Conservation (phyloP, 2,797 vertebrate species). For the Alcedo atthis region DNA sequence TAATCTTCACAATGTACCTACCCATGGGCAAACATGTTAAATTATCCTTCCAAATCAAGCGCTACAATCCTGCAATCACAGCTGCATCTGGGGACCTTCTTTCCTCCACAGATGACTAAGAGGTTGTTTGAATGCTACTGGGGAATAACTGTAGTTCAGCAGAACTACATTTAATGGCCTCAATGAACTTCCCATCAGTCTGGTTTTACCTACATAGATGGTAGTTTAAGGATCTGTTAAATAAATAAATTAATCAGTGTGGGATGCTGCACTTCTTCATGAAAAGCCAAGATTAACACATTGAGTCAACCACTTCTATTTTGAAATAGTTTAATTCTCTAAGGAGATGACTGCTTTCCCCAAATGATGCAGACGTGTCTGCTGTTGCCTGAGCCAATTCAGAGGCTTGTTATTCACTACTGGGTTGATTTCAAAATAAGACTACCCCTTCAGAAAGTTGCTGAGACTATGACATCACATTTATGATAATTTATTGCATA, state of each 20-base stretch:
- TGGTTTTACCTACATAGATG: background rate
- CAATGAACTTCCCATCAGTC: background rate
- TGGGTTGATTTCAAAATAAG: constrained; percentile 47
- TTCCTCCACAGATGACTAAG: background rate
- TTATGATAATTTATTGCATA: constrained; percentile 59
- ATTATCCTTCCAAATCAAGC: background rate
- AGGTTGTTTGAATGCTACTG: background rate
- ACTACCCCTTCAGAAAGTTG: constrained; percentile 54
- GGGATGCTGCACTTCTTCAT: background rate
- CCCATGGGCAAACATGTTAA: background rate
- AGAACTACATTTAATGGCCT: background rate
- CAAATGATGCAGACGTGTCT: constrained; percentile 28
- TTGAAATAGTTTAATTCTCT: constrained; percentile 53
- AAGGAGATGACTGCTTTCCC: constrained; percentile 29
- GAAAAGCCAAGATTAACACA: constrained; percentile 42
- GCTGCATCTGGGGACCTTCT: background rate
- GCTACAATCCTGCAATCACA: background rate
- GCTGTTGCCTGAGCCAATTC: constrained; percentile 47
- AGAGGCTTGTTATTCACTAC: constrained; percentile 44
- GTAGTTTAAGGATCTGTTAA: background rate
- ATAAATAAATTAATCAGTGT: background rate
- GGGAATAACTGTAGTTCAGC: background rate
- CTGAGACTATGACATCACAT: constrained; percentile 55
- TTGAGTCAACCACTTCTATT: constrained; percentile 42
- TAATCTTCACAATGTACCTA: background rate